Evolutionary conservation across 1,140 invertebrate species (phyloP), one percentile per base, ranked within the genome.

Genomic region (Doryteuthis pealeii): DNA sequence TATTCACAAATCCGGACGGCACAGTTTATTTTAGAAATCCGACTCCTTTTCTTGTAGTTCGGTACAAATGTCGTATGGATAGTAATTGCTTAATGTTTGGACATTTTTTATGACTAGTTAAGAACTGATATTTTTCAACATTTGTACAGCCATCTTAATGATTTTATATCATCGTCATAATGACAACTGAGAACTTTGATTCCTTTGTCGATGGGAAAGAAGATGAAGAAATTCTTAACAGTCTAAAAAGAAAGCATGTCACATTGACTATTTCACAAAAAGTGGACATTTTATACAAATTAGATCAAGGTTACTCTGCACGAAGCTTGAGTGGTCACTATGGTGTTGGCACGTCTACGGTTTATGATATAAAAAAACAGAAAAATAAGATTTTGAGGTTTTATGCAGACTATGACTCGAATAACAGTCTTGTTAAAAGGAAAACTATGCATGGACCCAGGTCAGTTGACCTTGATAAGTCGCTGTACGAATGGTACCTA

Each of bases 351-450:
- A 31, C 30, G n/a, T 68, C 66, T 31, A 68, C 66, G 5, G 66
- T 68, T 30, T 68, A 68, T 68, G 66, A 68, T 33, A 31, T 68
- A 5, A 68, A 33, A 30, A 33, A 22, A 12, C 66, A 68, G 66
- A 68, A 68, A 33, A 30, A 68, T 4, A 26, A 31, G 66, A 68
- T 68, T 22, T 22, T 68, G 6, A 4, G 6, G 30, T 68, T 68
- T 33, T 68, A 68, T 30, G 2, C 2, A 8, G 66, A 68, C 3
- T 26, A 30, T 33, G 66, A 68, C 1, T 26, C 31, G n/a, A 26
- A 18, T 22, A 68, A 68, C 5, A 22, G n/a, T 18, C 8, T 68
- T 22, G 28, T 22, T 30, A 68, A 68, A 33, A 22, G 66, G 1
- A 31, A 68, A 33, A 68, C 66, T 31, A 26, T 68, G 31, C 66